Base-by-base conservation (phyloP, 2,113 vertebrate genomes). In the Seriola quinqueradiata region DNA sequence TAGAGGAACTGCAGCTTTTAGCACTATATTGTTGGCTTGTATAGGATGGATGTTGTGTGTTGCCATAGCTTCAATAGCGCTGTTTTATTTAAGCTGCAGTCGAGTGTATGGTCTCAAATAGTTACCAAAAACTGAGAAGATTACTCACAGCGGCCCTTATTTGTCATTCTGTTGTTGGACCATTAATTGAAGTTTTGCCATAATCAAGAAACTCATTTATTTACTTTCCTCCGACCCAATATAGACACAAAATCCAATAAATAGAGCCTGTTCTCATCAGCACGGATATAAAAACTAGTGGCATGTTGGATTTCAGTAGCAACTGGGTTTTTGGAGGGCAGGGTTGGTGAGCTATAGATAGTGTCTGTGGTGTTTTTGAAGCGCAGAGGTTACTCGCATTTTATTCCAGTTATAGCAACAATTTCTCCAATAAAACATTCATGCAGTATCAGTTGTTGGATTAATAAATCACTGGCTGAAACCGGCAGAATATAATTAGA, bases 181-280 rank as follows among this genome's bases (percentile, higher is more conserved):
- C 46, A 2, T 5, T 48, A 17, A 48, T 48, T 48, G 4, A 44
- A 65, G 23, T 61, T 34, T 34, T 52, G 32, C 28, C 23, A 4
- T 65, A 57, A 63, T 55, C 21, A 50, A n/a, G 34, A 72, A 60
- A 25, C 32, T 14, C 12, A 59, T 83, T 59, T 40, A 66, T 75
- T 14, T 28, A 34, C 38, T 55, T 12, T 65, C 17, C 28, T 64
- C 12, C 21, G 11, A 19, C 69, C 36, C 52, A 40, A 13, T 13
- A 54, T 3, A 8, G 44, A n/a, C 34, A 36, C 25, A 58, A 67
- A 54, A 21, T 66, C 28, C 16, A 66, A 5, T 28, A 28, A 61
- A 19, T 32, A 44, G 10, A 48, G 12, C 64, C 4, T n/a, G 21
- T 25, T 67, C 5, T 60, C 38, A 65, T 57, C 10, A 52, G 12